Evolutionary conservation across 1,140 invertebrate species (phyloP).

Genomic region (Leptopilina clavipes): DNA sequence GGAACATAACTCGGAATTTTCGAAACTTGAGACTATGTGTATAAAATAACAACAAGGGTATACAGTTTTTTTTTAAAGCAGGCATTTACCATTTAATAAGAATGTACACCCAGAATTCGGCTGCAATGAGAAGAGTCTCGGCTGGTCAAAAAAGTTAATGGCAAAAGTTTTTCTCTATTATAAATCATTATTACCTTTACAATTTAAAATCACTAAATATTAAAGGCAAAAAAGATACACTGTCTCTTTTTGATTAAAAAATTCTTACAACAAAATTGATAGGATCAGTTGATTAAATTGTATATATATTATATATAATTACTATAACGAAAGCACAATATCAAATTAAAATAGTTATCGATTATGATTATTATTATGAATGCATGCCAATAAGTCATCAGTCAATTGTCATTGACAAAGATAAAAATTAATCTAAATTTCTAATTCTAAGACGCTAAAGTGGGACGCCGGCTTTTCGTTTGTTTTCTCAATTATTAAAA

Average conservation of each 20-base stretch:
- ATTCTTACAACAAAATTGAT: constrained; percentile 56
- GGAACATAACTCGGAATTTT: neutral
- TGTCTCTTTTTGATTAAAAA: constrained; percentile 54
- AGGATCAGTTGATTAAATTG: constrained; percentile 56
- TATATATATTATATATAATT: constrained; percentile 60
- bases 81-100: constrained; percentile 57
- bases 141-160: constrained; percentile 63
- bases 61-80: constrained; percentile 59
- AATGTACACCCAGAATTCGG: constrained; percentile 66
- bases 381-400: constrained; percentile 58
- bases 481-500: too few species aligned
- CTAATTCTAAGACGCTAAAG: neutral
- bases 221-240: constrained; percentile 52
- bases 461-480: neutral
- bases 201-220: constrained; percentile 56
- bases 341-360: constrained; percentile 56
- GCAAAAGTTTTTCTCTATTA: constrained; percentile 50
- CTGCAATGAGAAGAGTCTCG: constrained; percentile 64
- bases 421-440: neutral
- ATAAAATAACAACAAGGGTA: constrained; percentile 4
- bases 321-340: constrained; percentile 64
- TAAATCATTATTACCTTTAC: constrained; percentile 52
- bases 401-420: constrained; percentile 41
- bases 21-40: constrained; percentile 6
- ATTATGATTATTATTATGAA: constrained; percentile 47